phyloP scores from a whole-genome alignment of 30 jellyfish, hydroid and myxozoan genomes.

The Cassiopea andromeda region DNA sequence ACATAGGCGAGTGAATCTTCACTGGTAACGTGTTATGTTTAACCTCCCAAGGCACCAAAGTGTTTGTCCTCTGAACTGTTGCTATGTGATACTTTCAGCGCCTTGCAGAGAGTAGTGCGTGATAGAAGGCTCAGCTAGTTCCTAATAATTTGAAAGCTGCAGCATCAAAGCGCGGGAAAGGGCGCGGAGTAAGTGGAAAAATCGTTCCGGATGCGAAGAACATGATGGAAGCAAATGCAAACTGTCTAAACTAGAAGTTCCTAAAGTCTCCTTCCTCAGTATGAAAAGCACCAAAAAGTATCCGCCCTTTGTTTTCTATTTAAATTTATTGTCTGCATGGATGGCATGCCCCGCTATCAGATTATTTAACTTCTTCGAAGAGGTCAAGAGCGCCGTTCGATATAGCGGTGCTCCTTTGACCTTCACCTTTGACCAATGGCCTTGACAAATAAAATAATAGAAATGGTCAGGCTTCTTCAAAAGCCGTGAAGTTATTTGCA shows the following conservation, averaged over 20 bases:
- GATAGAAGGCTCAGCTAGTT: not conserved
- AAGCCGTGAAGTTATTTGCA: conserved; percentile 50
- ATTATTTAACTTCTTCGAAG: not conserved
- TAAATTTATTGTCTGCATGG: too few species aligned
- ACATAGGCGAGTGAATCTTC: conserved; percentile 37
- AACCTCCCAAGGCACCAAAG: conserved; percentile 33
- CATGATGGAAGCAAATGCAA: too few species aligned
- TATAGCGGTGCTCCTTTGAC: conserved; percentile 11
- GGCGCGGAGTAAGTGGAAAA: too few species aligned
- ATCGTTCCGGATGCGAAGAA: too few species aligned
- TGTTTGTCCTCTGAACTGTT: not conserved
- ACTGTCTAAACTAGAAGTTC: too few species aligned
- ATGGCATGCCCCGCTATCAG: too few species aligned
- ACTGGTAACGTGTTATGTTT: conserved; percentile 31
- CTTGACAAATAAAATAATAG: conserved; percentile 38
- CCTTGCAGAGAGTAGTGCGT: not conserved
- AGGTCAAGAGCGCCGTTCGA: not conserved
- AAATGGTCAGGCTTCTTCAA: conserved; percentile 41
- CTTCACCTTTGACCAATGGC: conserved; percentile 18
- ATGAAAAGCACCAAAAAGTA: too few species aligned
- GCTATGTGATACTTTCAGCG: conserved; percentile 12
- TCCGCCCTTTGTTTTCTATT: too few species aligned
- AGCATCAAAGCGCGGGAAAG: not conserved
- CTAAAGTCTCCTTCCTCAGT: too few species aligned
- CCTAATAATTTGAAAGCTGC: not conserved